A percentile compares a stretch with the other conserved stretches of the same genome.
phyloP scores from a whole-genome alignment of 2,888 invertebrate genomes.

The Orthonevra nobilis region DNA sequence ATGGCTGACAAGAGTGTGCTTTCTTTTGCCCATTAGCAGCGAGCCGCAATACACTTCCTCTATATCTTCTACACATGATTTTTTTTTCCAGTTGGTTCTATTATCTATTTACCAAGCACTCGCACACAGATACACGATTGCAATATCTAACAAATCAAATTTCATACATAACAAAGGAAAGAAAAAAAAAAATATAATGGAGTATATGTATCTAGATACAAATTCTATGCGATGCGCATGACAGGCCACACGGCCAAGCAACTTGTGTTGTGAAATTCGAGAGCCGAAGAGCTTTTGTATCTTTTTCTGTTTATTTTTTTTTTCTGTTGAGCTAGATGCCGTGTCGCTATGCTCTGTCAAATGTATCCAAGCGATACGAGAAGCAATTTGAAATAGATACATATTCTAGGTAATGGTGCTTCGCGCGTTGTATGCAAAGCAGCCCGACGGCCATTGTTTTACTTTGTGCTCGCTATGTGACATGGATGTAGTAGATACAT shows the following conservation, averaged over 20 bases:
- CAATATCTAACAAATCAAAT: conserved; percentile 62
- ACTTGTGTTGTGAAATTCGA: conserved; percentile 62
- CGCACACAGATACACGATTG: background rate
- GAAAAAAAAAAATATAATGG: conserved; percentile 40
- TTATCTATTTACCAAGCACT: conserved; percentile 21
- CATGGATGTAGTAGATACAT: conserved; percentile 42
- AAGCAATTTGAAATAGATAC: conserved; percentile 60
- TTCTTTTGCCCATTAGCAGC: conserved; percentile 28
- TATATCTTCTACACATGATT: conserved; percentile 25
- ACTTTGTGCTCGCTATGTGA: conserved; percentile 33
- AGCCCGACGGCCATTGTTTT: conserved; percentile 63
- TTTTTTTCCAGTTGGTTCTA: conserved; percentile 40
- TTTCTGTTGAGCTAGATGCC: conserved; percentile 19
- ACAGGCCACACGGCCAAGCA: conserved; percentile 63
- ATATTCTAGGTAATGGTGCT: conserved; percentile 42
- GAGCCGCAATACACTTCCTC: too few species aligned
- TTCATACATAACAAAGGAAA: conserved; percentile 48
- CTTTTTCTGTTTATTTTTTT: conserved; percentile 23
- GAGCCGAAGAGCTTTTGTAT: conserved; percentile 25
- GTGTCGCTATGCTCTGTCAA: conserved; percentile 53
- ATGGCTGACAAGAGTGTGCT: conserved; percentile 59
- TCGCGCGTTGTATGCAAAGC: conserved; percentile 52
- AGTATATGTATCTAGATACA: conserved; percentile 64
- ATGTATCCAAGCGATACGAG: conserved; percentile 59
- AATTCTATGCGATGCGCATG: conserved; percentile 69